Evolutionary conservation across 2,113 vertebrate species (phyloP).

Genomic region (zebrafish (Danio rerio)): GRCz12tu NC_133182.1:35482501-35483000

Average conservation of each 20-base stretch:
- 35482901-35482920: conserved; percentile 32
- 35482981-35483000: not conserved
- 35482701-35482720: conserved; percentile 31
- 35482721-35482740: conserved; percentile 25
- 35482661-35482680: conserved; percentile 16
- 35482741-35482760: conserved; percentile 33
- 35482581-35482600: not conserved
- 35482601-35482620: conserved; percentile 29
- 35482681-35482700: conserved; percentile 17
- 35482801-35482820: conserved; percentile 37
- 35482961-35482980: not conserved
- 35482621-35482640: not conserved
- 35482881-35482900: conserved; percentile 47
- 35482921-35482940: not conserved
- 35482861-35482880: conserved; percentile 36
- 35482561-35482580: conserved; percentile 4
- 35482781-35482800: conserved; percentile 40
- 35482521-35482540: conserved; percentile 7
- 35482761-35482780: conserved; percentile 15
- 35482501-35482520: conserved; percentile 43
- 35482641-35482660: conserved; percentile 10
- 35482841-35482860: conserved; percentile 54
- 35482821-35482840: conserved; percentile 12
- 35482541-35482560: conserved; percentile 23
- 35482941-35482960: not conserved